These are phyloP conservation scores for Ischnura elegans DNA, from an alignment of 2,888 invertebrate genomes.

Conservation along the genomic window DNA sequence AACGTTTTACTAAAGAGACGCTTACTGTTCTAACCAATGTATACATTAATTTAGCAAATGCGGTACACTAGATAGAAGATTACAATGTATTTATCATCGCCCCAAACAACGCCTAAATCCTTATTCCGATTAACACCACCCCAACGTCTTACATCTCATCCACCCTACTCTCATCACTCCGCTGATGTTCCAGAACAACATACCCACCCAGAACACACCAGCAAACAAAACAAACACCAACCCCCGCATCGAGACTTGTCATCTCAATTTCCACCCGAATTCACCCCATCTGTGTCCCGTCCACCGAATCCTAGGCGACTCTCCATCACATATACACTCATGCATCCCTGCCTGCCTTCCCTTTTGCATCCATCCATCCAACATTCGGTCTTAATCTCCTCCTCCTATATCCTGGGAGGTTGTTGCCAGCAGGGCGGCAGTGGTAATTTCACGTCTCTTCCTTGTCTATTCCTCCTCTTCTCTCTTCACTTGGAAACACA, in stretches of 20 bases:
- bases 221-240: background rate
- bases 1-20: no score
- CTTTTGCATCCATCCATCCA: background rate
- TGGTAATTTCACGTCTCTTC: background rate
- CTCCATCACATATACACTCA: background rate
- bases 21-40: no score
- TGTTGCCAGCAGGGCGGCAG: background rate
- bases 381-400: background rate
- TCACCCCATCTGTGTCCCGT: constrained; percentile 14
- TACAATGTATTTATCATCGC: no score
- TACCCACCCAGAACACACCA: background rate
- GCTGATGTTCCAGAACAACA: background rate
- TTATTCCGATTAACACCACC: no score
- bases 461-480: background rate
- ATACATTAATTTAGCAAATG: no score
- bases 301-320: background rate
- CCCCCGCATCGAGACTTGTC: background rate
- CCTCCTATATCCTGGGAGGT: background rate
- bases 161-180: background rate
- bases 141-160: background rate
- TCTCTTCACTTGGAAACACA: background rate
- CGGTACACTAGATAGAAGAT: no score
- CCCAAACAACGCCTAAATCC: no score
- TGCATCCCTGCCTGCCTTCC: background rate
- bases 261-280: background rate